phyloP scores from a whole-genome alignment of 1,140 invertebrate species.

The Drosophila lini region DNA sequence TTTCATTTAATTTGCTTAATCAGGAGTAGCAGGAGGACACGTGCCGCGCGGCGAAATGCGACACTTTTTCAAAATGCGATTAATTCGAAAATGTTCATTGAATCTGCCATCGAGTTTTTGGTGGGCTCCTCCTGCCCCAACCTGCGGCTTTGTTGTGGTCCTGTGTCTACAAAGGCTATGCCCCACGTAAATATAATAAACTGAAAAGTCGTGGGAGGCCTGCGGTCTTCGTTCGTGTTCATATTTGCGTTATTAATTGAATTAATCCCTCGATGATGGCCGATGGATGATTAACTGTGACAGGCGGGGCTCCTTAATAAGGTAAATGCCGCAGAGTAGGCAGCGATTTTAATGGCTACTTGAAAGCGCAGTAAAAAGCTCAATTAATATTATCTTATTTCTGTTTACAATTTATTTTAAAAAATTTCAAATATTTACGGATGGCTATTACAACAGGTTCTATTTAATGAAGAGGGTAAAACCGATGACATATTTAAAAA shows the following conservation, averaged over 20 bases:
- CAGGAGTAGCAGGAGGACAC: conserved; percentile 32
- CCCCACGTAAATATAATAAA: conserved; percentile 24
- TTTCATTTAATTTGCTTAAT: conserved; percentile 62
- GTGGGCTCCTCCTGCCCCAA: not conserved
- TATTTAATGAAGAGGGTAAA: not conserved
- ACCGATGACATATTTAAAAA: not conserved
- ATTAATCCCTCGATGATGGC: conserved; percentile 22
- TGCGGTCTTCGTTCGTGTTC: conserved; percentile 10
- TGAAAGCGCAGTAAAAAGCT: conserved; percentile 17
- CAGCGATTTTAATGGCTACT: conserved; percentile 5
- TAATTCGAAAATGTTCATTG: conserved; percentile 64
- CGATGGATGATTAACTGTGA: conserved; percentile 5
- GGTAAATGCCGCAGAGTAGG: conserved; percentile 42
- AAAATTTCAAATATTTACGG: not conserved
- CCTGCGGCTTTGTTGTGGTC: not conserved
- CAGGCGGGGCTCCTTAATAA: not conserved
- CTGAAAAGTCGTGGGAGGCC: conserved; percentile 5
- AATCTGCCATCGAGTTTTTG: conserved; percentile 18
- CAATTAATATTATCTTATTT: conserved; percentile 44
- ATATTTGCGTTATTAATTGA: conserved; percentile 52
- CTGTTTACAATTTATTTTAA: not conserved
- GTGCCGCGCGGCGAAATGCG: conserved; percentile 48
- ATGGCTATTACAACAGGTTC: no score
- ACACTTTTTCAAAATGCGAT: conserved; percentile 59
- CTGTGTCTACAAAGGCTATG: conserved; percentile 41